Evolutionary conservation across 2,888 invertebrate genomes (phyloP).

Genomic region (Zeuzera pyrina): DNA sequence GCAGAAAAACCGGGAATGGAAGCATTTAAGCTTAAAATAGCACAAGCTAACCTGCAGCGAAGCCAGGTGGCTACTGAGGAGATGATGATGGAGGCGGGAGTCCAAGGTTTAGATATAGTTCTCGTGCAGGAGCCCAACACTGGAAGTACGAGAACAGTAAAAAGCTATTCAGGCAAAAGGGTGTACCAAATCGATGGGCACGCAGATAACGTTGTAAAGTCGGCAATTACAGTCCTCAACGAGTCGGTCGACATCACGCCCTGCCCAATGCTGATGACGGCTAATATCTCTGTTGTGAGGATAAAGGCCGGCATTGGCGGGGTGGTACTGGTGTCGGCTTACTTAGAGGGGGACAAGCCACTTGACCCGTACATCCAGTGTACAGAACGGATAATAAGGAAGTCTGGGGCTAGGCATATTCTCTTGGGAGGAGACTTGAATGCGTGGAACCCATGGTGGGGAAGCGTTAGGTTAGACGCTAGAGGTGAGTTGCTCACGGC

Average conservation of each 20-base stretch:
- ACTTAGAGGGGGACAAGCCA: conserved; percentile 4
- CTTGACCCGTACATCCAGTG: background rate
- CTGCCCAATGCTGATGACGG: no score
- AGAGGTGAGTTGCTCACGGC: conserved; percentile 2
- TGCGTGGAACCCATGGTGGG: conserved; percentile 5
- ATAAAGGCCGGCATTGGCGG: no score
- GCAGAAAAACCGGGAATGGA: background rate
- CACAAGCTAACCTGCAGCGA: background rate
- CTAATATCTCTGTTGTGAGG: conserved; percentile 9
- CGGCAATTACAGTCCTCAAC: conserved; percentile 9
- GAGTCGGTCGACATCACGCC: conserved; percentile 5
- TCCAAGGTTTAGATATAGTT: background rate
- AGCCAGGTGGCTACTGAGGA: background rate
- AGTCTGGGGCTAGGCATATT: background rate
- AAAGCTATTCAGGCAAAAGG: background rate
- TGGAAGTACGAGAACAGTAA: background rate
- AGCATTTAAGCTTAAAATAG: no score
- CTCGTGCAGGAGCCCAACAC: no score
- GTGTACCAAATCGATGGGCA: conserved; percentile 1
- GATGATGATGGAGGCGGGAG: background rate
- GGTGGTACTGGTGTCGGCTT: no score
- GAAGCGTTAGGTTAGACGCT: background rate
- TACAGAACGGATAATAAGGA: background rate
- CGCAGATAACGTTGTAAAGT: conserved; percentile 5
- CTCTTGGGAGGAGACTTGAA: conserved; percentile 6